Base-by-base conservation (phyloP, 2,113 vertebrate species). In the Eolophus roseicapilla region DNA sequence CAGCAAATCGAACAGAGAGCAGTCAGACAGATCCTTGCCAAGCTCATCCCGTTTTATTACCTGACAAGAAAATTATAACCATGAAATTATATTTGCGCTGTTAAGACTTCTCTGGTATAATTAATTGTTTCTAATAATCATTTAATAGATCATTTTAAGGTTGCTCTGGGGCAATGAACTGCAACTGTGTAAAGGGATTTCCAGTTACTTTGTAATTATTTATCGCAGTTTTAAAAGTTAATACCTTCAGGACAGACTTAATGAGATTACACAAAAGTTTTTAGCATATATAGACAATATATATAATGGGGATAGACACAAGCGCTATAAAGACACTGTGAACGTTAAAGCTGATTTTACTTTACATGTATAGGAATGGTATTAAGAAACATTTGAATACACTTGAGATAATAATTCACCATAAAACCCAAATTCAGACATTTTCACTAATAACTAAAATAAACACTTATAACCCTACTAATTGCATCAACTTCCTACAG, bases 1-100 rank as follows among this genome's bases (percentile, higher is more conserved):
- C 90, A 99, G 98, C 65, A 99, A 98, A 98, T 99, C 98, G 28
- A 99, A 99, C 92, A 99, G 93, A 8, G 99, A 98, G 94, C 99
- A 99, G 80, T 98, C 98, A 47, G 98, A 98, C 11, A 92, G 79
- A 76, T 98, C 98, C 95, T 98, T 99, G 96, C 97, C 98, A 90
- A 99, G 97, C 62, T 99, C 98, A 90, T 99, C 98, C 85, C 98
- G 98, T 97, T 99, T 99, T 98, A 99, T 99, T 80, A 99, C 99
- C 99, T 99, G 98, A 68, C 95, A 97, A 98, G 92, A 83, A 97
- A 98, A 98, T 96, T 93, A 97, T 81, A 97, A 97, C 55, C 94
- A 97, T 94, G 93, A 86, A 93, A 97, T 98, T 97, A 96, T 87
- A 95, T 88, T 80, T 85, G 39, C 85, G 49, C 92, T 88, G 90